These are phyloP conservation scores for Caenorhabditis latens DNA, from an alignment of 1,140 invertebrate genomes.

Conservation along the genomic window DNA sequence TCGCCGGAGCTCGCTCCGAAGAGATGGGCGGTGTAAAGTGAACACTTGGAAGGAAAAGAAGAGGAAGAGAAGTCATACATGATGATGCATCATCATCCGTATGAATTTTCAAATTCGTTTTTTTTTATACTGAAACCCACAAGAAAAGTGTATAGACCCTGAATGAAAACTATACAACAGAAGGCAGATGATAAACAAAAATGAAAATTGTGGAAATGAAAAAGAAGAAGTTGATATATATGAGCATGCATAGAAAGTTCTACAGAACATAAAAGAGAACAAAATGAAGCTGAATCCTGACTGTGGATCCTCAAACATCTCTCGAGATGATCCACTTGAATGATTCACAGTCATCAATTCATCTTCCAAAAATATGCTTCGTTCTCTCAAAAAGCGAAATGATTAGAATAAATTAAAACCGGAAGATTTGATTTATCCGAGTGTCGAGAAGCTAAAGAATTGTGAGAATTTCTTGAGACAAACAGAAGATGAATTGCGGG, in stretches of 20 bases:
- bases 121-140: conserved; percentile 3
- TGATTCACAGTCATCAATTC: background rate
- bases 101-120: background rate
- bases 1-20: background rate
- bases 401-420: conserved; percentile 42
- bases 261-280: no score
- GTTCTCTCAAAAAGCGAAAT: background rate
- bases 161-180: conserved; percentile 24
- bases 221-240: no score
- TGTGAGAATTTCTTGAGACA: conserved; percentile 49
- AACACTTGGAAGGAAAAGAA: conserved; percentile 16
- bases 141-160: background rate
- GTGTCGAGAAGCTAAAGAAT: conserved; percentile 22
- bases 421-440: conserved; percentile 24
- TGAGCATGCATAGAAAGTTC: no score
- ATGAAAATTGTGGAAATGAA: background rate
- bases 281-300: no score
- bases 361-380: background rate
- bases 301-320: no score
- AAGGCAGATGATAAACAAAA: conserved; percentile 1
- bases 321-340: no score
- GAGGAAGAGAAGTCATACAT: conserved; percentile 7
- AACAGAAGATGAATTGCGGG: conserved; percentile 16
- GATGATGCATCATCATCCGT: conserved; percentile 40
- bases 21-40: conserved; percentile 29